A percentile compares a stretch with the other conserved stretches of the same genome.
These are phyloP conservation scores for Malaclemys terrapin DNA, from an alignment of 2,113 vertebrate species.

Conservation along the genomic window DNA sequence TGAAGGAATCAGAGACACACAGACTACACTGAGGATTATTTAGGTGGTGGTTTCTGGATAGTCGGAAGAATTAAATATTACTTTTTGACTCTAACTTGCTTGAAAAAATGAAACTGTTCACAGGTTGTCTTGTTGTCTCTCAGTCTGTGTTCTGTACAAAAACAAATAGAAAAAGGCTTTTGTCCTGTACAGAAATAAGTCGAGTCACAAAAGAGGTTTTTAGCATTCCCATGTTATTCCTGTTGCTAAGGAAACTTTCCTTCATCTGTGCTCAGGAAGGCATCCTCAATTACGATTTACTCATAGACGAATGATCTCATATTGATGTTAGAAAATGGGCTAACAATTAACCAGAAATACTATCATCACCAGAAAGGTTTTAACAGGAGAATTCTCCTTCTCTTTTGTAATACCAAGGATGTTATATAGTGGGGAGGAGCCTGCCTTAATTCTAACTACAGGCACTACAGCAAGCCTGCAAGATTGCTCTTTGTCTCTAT, in stretches of 20 bases:
- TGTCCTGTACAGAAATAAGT: conserved; percentile 11
- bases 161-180: neutral
- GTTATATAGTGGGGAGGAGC: neutral
- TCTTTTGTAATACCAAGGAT: neutral
- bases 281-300: conserved; percentile 27
- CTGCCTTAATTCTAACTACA: neutral
- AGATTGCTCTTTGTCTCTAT: neutral
- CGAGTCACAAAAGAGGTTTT: conserved; percentile 43
- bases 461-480: neutral
- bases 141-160: neutral
- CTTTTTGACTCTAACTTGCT: conserved; percentile 11
- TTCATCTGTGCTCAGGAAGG: conserved; percentile 45
- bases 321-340: conserved; percentile 3
- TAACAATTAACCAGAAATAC: conserved; percentile 6
- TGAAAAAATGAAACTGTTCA: conserved; percentile 26
- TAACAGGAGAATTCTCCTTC: neutral
- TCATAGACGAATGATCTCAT: neutral
- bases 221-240: conserved; percentile 49
- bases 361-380: neutral
- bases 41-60: neutral
- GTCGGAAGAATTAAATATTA: conserved; percentile 26
- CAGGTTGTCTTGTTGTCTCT: neutral
- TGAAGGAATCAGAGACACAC: conserved; percentile 28
- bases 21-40: conserved; percentile 13
- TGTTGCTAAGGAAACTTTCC: conserved; percentile 64